Base-by-base conservation (phyloP, 2,797 vertebrate genomes). In the Rhinichthys osculus region DNA sequence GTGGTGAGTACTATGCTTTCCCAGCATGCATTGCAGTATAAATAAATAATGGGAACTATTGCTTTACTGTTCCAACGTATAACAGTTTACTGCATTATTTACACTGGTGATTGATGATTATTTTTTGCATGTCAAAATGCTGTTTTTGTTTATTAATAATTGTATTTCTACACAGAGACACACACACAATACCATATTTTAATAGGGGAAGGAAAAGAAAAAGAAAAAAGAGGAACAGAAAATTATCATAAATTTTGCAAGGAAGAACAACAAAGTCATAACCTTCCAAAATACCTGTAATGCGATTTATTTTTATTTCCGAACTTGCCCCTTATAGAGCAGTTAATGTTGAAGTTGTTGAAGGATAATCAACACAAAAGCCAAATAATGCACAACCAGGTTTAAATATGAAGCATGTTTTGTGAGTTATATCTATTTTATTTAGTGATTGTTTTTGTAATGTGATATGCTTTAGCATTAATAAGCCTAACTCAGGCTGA, bases 21-120 rank as follows among this genome's bases (percentile, higher is more conserved):
- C 74, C 21, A 77, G 33, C 50, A 77, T 77, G 50, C 74, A 77
- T 7, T 57, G 33, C 50, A 77, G 52, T 19, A 38, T 77, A 57
- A 57, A 77, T 57, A 77, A 57, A 77, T 77, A 38, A 77, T 77
- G 74, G 38, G 19, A 77, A 23, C 19, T 38, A 54, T 30, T 57
- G 11, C 11, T 57, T 57, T 33, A 74, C 72, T 52, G 27, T 13
- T 74, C 27, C 27, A 21, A 44, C 33, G 71, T 7, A 2, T 14
- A 35, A 54, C 74, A 16, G 11, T 23, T 77, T 57, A 57, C 50
- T 77, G 73, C 50, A 77, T 77, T 77, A 57, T 77, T 77, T 77
- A 38, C 74, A 57, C 74, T 38, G 19, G 33, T 57, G 52, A 77
- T 77, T 38, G 52, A 77, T 77, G 50, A 77, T 57, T 77, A 77